phyloP scores from a whole-genome alignment of 2,888 invertebrate species.

The Lochmaea crataegi region DNA sequence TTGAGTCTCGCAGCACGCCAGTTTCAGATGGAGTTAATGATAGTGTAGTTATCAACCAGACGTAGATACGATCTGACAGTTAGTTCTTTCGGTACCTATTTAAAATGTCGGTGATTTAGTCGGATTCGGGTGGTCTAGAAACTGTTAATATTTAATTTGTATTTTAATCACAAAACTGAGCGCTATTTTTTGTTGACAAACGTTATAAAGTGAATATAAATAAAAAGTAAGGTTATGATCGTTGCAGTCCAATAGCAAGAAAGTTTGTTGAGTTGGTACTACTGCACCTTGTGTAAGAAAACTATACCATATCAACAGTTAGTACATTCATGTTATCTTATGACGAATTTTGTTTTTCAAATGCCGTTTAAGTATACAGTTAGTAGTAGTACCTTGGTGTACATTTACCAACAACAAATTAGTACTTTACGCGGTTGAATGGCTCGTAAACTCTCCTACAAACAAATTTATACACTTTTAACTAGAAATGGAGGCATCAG shows the following conservation, averaged over 20 bases:
- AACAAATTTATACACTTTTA: neutral
- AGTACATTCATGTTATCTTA: neutral
- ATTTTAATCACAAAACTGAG: too few relatives aligned
- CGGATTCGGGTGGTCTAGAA: neutral
- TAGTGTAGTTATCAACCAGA: slow-evolving; percentile 10
- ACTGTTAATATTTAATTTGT: neutral
- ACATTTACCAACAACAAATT: neutral
- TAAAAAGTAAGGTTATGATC: too few relatives aligned
- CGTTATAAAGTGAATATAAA: too few relatives aligned
- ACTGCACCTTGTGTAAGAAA: too few relatives aligned
- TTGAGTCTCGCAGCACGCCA: slow-evolving; percentile 1
- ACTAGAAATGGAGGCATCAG: slow-evolving; percentile 1
- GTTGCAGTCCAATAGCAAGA: too few relatives aligned
- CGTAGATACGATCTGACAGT: slow-evolving; percentile 13
- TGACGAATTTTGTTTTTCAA: neutral
- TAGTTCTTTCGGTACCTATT: slow-evolving; percentile 8
- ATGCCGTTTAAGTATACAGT: neutral
- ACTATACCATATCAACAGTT: neutral
- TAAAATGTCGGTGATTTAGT: slow-evolving; percentile 1
- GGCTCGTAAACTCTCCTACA: neutral
- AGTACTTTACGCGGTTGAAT: neutral
- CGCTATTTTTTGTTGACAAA: too few relatives aligned
- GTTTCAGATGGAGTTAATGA: slow-evolving; percentile 20
- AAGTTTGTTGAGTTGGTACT: too few relatives aligned
- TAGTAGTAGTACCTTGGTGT: neutral